A percentile compares a stretch with the other conserved stretches of the same genome.
These are phyloP conservation scores for Prunella strophiata DNA, from an alignment of 2,797 vertebrate species.

Conservation along the genomic window DNA sequence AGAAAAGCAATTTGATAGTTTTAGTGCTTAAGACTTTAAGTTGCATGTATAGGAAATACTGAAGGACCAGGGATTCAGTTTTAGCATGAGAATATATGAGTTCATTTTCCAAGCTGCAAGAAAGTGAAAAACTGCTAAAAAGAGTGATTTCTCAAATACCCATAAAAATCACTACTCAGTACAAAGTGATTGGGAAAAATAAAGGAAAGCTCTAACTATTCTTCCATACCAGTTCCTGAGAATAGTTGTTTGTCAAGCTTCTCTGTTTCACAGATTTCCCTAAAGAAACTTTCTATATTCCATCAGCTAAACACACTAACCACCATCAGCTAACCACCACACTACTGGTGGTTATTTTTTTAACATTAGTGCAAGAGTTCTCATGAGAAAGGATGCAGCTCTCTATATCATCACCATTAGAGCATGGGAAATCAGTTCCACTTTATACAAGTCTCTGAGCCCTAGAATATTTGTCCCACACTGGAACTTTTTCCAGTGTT, in stretches of 20 bases:
- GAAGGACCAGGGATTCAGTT: neutral
- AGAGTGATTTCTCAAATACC: neutral
- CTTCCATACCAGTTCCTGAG: neutral
- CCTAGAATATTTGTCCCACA: neutral
- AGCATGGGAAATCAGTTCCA: neutral
- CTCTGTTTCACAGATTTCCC: neutral
- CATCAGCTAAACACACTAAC: neutral
- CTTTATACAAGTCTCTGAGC: neutral
- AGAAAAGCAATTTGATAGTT: neutral
- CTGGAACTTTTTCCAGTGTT: neutral
- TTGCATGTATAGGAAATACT: neutral
- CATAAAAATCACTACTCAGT: neutral
- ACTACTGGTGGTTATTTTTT: neutral
- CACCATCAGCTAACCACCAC: too few relatives aligned
- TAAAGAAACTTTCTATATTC: neutral
- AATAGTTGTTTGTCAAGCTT: neutral
- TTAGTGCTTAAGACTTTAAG: neutral
- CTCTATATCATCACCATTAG: neutral
- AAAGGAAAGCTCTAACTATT: neutral
- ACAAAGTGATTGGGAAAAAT: neutral
- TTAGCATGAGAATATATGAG: neutral
- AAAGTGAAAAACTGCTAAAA: neutral
- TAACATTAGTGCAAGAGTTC: neutral
- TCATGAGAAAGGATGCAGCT: neutral
- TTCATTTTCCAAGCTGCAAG: neutral